Evolutionary conservation across 2,888 invertebrate genomes (phyloP), one percentile per base, ranked within the genome.

Genomic region (Eupithecia dodoneata): DNA sequence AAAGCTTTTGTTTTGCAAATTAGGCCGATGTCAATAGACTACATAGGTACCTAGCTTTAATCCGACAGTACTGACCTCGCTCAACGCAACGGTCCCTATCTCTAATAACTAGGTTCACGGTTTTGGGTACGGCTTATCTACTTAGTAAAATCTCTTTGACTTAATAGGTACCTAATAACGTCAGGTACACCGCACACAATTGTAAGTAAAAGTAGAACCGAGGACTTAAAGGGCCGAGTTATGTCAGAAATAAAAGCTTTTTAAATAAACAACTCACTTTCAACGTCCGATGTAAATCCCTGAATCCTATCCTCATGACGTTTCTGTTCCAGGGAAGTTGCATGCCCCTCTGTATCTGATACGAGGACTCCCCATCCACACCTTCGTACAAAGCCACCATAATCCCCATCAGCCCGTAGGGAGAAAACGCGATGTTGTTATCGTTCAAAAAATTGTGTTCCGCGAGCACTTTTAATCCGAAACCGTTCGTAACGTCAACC

Each of bases 371-470:
- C 12, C 97, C 97, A 71, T 96, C 95, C 0, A 97, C 96, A 47
- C 98, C 98, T 90, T 98, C 98, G 88, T 96, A 97, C 18, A 98
- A 92, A 4, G 98, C 97, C 76, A 97, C 96, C 83, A 98, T 92
- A 45, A 98, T 97, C 83, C 98, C 98, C 86, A 97, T 96, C 78
- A 97, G 94, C 4, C 98, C 98, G 81, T 98, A 97, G 12, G 98
- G 98, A 0, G 98, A 98, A 87, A 98, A 97, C 5, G 98, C 98
- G 75, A 98, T 97, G 90, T 98, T 98, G 88, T 97, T 97, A 71
- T 96, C 96, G 90, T 97, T 97, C 84, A 96, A 94, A 90, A 96
- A 96, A 86, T 97, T 97, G 85, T 97, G 97, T 89, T 96, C 96
- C 85, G 97, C 95, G 0, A 98, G 94, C 83, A 97, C 95, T 88